These are phyloP conservation scores for Philhelius pedissequus DNA, from an alignment of 2,888 invertebrate species.

Conservation along the genomic window DNA sequence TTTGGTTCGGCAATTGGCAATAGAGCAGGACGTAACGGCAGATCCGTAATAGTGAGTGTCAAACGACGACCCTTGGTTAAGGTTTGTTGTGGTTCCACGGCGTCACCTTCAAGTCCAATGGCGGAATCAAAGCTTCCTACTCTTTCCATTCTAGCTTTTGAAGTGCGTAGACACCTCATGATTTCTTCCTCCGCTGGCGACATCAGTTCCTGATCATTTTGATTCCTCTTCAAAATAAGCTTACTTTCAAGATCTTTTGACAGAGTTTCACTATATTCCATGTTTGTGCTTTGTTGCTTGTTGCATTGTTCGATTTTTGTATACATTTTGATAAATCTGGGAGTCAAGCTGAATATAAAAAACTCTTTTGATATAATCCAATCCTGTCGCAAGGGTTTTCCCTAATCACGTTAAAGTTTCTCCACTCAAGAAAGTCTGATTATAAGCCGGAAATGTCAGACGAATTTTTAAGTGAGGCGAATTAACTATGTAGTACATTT, in stretches of 20 bases:
- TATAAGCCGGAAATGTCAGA: background rate
- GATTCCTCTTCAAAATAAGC: slow-evolving; percentile 35
- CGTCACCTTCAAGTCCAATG: slow-evolving; percentile 76
- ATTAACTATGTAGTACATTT: background rate
- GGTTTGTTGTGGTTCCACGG: slow-evolving; percentile 54
- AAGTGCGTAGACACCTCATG: slow-evolving; percentile 31
- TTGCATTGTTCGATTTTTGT: slow-evolving; percentile 68
- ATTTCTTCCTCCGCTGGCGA: background rate
- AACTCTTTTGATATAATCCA: too few species aligned
- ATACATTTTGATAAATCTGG: slow-evolving; percentile 64
- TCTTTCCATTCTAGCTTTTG: slow-evolving; percentile 72
- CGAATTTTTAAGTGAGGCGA: slow-evolving; percentile 8
- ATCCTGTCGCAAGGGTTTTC: slow-evolving; percentile 54
- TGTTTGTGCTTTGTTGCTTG: slow-evolving; percentile 31
- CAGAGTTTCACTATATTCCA: slow-evolving; percentile 31
- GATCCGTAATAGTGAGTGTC: slow-evolving; percentile 78
- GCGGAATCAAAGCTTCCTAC: slow-evolving; percentile 78
- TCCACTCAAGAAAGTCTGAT: slow-evolving; percentile 29
- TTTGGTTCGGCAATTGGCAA: slow-evolving; percentile 78
- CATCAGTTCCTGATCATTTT: slow-evolving; percentile 7
- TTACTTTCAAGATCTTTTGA: slow-evolving; percentile 49
- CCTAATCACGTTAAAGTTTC: slow-evolving; percentile 49
- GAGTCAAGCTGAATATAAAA: too few species aligned
- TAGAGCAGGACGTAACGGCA: slow-evolving; percentile 77
- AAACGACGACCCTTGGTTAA: slow-evolving; percentile 73